These are phyloP conservation scores for Daphoenositta chrysoptera DNA, from an alignment of 2,113 vertebrate species.

Conservation along the genomic window DNA sequence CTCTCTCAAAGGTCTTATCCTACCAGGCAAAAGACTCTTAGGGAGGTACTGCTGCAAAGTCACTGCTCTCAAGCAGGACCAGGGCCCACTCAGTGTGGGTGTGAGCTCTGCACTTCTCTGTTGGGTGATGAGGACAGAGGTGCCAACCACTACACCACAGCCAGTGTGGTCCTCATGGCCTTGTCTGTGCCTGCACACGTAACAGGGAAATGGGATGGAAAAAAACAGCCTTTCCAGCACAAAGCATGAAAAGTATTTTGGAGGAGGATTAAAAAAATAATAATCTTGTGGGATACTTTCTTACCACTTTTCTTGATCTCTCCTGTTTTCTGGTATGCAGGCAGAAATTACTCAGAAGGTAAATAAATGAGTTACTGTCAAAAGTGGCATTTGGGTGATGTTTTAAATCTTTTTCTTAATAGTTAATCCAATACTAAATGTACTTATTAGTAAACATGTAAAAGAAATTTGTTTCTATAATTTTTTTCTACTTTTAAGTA, in stretches of 20 bases:
- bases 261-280: neutral
- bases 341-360: neutral
- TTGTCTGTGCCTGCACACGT: accelerated
- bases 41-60: neutral
- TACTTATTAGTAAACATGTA: neutral
- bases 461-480: neutral
- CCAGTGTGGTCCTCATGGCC: neutral
- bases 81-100: neutral
- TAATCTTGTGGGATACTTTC: neutral
- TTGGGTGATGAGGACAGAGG: accelerated
- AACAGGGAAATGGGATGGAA: neutral
- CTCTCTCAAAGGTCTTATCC: neutral
- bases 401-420: neutral
- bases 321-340: neutral
- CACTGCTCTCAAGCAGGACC: neutral
- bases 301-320: neutral
- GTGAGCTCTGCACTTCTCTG: neutral
- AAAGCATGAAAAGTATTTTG: neutral
- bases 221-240: neutral
- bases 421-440: neutral
- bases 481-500: neutral
- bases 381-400: neutral
- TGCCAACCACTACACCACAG: neutral
- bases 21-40: neutral
- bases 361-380: neutral